These are phyloP conservation scores for Xylota segnis DNA, from an alignment of 2,888 invertebrate species.

Conservation along the genomic window DNA sequence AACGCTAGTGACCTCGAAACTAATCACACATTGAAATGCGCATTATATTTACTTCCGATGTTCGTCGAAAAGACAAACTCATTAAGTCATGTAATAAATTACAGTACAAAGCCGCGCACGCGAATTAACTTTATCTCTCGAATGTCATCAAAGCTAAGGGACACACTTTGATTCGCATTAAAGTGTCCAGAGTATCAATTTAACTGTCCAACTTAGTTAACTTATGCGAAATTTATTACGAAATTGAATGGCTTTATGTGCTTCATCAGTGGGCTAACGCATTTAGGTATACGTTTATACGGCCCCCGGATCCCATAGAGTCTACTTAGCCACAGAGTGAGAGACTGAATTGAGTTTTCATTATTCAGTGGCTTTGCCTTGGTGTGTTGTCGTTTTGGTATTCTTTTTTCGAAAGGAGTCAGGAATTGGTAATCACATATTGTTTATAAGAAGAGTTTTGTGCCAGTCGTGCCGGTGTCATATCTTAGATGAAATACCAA, in stretches of 20 bases:
- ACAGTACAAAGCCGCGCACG: constrained; percentile 42
- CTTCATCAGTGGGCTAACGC: constrained; percentile 50
- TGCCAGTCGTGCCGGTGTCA: constrained; percentile 28
- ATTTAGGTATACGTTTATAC: constrained; percentile 21
- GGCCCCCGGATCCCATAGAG: constrained; percentile 60
- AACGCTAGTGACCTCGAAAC: constrained; percentile 72
- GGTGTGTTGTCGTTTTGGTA: not conserved
- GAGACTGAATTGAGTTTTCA: constrained; percentile 59
- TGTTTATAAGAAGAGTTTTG: constrained; percentile 18
- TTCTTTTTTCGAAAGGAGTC: not conserved
- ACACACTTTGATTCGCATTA: constrained; percentile 74
- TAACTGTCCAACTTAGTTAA: constrained; percentile 81
- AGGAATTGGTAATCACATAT: not conserved
- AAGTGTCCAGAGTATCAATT: constrained; percentile 79
- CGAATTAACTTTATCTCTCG: constrained; percentile 74
- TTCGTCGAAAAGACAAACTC: constrained; percentile 45
- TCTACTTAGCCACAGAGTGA: constrained; percentile 45
- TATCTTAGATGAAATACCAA: constrained; percentile 65
- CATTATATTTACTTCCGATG: constrained; percentile 73
- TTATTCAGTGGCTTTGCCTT: constrained; percentile 27
- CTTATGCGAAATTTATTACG: constrained; percentile 81
- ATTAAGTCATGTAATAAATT: constrained; percentile 77
- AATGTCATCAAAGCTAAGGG: constrained; percentile 72
- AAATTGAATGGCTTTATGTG: constrained; percentile 78
- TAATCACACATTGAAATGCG: constrained; percentile 72